A percentile compares a stretch with the other conserved stretches of the same genome.
phyloP scores from a whole-genome alignment of 2,113 vertebrate species.

The Rhea americana region DNA sequence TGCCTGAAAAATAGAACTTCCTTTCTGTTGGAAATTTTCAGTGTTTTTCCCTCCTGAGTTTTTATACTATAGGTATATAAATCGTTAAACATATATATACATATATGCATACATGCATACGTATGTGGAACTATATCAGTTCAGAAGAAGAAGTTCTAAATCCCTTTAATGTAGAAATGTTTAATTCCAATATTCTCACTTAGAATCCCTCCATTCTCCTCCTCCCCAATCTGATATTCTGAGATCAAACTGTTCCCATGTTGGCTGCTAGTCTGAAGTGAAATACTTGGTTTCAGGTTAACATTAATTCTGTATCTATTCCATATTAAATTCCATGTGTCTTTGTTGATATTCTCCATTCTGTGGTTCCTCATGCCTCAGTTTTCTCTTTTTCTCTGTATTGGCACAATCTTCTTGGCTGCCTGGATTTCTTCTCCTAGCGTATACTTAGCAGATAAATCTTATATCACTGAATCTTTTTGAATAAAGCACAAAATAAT shows the following conservation, averaged over 20 bases:
- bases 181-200: not conserved
- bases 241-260: too few species aligned
- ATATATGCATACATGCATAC: not conserved
- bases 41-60: not conserved
- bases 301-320: not conserved
- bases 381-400: not conserved
- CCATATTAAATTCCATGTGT: too few species aligned
- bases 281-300: not conserved
- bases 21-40: not conserved
- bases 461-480: not conserved
- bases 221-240: too few species aligned
- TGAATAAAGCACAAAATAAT: not conserved
- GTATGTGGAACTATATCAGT: not conserved
- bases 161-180: not conserved
- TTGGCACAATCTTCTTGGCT: too few species aligned
- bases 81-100: not conserved
- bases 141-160: not conserved
- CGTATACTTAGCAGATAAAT: not conserved
- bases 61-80: not conserved
- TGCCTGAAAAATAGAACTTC: not conserved
- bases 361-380: not conserved
- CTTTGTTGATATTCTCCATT: too few species aligned
- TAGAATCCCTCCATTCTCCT: too few species aligned
- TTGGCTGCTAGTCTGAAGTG: not conserved
- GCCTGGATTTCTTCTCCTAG: not conserved